Base-by-base conservation (phyloP, 2,888 invertebrate genomes). In the Leucophora obtusa region DNA sequence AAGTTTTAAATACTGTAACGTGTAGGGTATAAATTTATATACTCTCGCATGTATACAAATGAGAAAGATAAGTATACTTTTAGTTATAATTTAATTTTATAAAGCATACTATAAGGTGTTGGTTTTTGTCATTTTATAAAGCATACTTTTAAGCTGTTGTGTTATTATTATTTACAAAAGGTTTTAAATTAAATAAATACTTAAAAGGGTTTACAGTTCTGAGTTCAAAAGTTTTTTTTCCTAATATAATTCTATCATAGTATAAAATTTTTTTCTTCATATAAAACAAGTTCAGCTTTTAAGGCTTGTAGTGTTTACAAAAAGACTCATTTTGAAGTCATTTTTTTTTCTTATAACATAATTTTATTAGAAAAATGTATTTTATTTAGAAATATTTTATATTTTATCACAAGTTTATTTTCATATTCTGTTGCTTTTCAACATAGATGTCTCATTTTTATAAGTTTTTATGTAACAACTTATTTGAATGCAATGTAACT, bases 61-160 rank as follows among this genome's bases (percentile, higher is more conserved):
- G 24, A 35, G 17, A 65, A 4, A 54, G 53, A 60, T 74, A 70
- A 74, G 70, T 71, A 74, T 28, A 38, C 50, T 51, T 75, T 74
- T 50, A 75, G 70, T 51, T 24, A 71, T 58, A 68, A 79, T 79
- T 71, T 75, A 66, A 79, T 79, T 66, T 50, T 71, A 71, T 75
- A 79, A 74, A 66, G 74, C 66, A 71, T 69, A 79, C 70, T 65
- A 65, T 74, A 50, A 79, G 69, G 79, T 71, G 77, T 66, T 62
- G 54, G 28, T 66, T 58, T 70, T 66, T 75, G 50, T 58, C 54
- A 70, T 59, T 28, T 50, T 51, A 10, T 53, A n/a, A 11, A 8
- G 59, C 59, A 69, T 65, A 65, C 69, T 28, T 63, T 63, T 62
- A 70, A 21, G 70, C 24, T 28, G 9, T 58, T 17, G 17, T 18